phyloP scores from a whole-genome alignment of 2,888 invertebrate species.

The Hybos culiciformis region DNA sequence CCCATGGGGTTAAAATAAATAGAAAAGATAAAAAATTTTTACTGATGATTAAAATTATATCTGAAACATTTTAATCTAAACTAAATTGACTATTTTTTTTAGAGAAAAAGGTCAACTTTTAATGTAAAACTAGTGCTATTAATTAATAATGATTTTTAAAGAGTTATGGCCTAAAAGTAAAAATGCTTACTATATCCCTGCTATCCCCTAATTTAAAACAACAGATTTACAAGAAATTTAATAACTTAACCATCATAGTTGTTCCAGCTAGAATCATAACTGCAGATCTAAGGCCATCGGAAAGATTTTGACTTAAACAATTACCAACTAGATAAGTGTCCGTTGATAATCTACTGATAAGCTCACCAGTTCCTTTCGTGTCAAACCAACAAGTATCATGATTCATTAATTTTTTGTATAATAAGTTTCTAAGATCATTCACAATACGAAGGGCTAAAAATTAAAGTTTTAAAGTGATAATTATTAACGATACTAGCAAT shows the following conservation, averaged over 20 bases:
- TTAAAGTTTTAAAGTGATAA: background rate
- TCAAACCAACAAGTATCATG: conserved; percentile 92
- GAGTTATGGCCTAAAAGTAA: too few species aligned
- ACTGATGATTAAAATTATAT: conserved; percentile 15
- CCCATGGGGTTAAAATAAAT: too few species aligned
- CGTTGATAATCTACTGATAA: conserved; percentile 78
- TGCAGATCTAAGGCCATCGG: conserved; percentile 79
- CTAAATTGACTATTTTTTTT: too few species aligned
- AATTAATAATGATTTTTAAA: too few species aligned
- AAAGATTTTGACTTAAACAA: conserved; percentile 84
- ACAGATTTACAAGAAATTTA: too few species aligned
- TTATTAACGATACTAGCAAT: background rate
- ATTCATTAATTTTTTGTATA: conserved; percentile 64
- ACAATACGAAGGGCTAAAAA: conserved; percentile 74
- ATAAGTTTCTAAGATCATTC: conserved; percentile 57
- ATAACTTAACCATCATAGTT: conserved; percentile 95
- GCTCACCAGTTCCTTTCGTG: conserved; percentile 74
- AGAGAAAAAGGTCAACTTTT: too few species aligned
- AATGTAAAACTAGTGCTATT: too few species aligned
- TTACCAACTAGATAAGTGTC: conserved; percentile 86
- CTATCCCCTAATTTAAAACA: too few species aligned
- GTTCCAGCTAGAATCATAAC: conserved; percentile 80
- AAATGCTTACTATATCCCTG: too few species aligned
- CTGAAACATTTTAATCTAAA: too few species aligned
- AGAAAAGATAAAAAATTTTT: background rate